Conservation (phyloP, 2,888 invertebrate genomes). For the Zygothrica quintamaculata region DNA sequence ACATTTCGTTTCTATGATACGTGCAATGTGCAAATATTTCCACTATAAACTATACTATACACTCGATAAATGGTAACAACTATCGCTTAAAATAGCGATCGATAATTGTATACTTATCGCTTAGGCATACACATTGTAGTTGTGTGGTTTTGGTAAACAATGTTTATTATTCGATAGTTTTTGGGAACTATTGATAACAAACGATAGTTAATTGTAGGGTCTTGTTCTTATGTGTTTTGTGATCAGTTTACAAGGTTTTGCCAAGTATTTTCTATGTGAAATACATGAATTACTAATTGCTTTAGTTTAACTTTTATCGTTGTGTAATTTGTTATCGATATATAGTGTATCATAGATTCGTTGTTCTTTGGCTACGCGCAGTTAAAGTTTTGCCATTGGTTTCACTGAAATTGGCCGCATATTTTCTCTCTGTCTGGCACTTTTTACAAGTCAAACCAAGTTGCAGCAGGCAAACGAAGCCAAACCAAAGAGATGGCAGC, state of each 20-base stretch:
- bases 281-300: too few species aligned
- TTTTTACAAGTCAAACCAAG: slow-evolving; percentile 24
- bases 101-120: too few species aligned
- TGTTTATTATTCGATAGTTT: background rate
- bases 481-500: slow-evolving; percentile 1
- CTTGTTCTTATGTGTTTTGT: too few species aligned
- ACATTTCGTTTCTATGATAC: slow-evolving; percentile 14
- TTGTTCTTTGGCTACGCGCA: slow-evolving; percentile 24
- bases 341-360: slow-evolving; percentile 31
- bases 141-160: too few species aligned
- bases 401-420: slow-evolving; percentile 57
- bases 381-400: slow-evolving; percentile 34
- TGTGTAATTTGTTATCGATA: too few species aligned
- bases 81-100: too few species aligned
- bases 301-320: too few species aligned
- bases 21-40: slow-evolving; percentile 5
- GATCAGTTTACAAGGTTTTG: too few species aligned
- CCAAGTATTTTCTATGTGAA: too few species aligned
- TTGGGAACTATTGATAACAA: too few species aligned
- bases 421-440: slow-evolving; percentile 44
- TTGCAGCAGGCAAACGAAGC: background rate
- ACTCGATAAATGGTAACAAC: background rate
- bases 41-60: background rate
- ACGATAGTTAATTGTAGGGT: too few species aligned
- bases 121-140: too few species aligned